Evolutionary conservation across 2,797 vertebrate genomes (phyloP), one percentile per base, ranked within the genome.

Genomic region (Malacoctenus gilli): DNA sequence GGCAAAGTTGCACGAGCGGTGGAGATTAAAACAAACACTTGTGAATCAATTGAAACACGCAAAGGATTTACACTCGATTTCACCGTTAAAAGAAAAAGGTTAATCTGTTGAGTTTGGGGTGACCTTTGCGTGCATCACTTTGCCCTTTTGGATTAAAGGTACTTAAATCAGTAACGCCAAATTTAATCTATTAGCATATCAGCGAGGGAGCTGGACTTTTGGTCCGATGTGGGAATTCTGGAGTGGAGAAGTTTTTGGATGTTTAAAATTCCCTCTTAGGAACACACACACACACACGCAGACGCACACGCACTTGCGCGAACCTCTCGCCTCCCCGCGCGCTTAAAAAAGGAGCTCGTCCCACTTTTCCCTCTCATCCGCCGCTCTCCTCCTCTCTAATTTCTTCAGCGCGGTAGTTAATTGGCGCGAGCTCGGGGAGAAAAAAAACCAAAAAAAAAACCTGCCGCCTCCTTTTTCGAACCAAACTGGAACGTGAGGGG

Each of bases 271-370:
- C 12, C 8, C 11, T 22, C 57, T 44, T 47, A 10, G 46, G 34
- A 18, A 28, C 43, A 28, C 21, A 22, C 34, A 28, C 28, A 7
- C 23, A 40, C 38, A 41, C 59, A 25, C 37, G 21, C 38, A 51
- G 55, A 42, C 51, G 20, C 52, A 57, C 47, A 18, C 31, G 13
- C 18, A 42, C 71, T 54, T 15, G 59, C 31, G 55, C 72, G 67
- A 75, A 78, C 63, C 55, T 73, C 64, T 72, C 0, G 30, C 59
- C 47, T 64, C 44, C 56, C 54, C 40, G 36, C 52, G 78, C 71
- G 75, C 79, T 84, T 82, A 75, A 84, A 85, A 87, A 87, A 80
- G 77, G 59, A 77, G 76, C 72, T 56, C 74, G 86, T 87, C 84
- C 86, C 84, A 88, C 75, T 85, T 88, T 60, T 70, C 49, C 67